A percentile compares a stretch with the other conserved stretches of the same genome.
These are phyloP conservation scores for Cinclus cinclus DNA, from an alignment of 2,113 vertebrate genomes.

Conservation along the genomic window DNA sequence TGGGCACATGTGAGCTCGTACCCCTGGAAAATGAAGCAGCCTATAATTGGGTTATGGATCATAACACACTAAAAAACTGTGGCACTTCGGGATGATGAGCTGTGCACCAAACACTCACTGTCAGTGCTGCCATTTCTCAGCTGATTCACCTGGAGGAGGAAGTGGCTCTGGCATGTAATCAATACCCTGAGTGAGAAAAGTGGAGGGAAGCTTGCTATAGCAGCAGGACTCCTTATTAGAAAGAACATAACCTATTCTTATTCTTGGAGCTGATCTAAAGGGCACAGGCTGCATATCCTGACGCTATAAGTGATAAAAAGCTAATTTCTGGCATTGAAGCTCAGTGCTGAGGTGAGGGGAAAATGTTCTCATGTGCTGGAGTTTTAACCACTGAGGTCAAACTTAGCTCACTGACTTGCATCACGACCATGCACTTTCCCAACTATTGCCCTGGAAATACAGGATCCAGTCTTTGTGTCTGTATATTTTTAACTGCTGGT, in stretches of 20 bases:
- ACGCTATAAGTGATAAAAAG: background rate
- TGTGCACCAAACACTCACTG: background rate
- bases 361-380: background rate
- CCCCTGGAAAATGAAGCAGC: background rate
- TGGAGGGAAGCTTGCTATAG: constrained; percentile 1
- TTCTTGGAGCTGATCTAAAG: constrained; percentile 49
- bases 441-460: background rate
- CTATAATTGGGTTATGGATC: constrained; percentile 48
- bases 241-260: background rate
- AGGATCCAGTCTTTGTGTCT: background rate
- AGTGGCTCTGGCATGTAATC: constrained; percentile 70
- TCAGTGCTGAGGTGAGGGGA: background rate
- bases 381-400: background rate
- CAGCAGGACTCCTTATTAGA: constrained; percentile 54
- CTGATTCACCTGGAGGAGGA: background rate
- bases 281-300: constrained; percentile 14
- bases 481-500: background rate
- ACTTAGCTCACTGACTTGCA: background rate
- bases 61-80: constrained; percentile 31
- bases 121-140: constrained; percentile 68
- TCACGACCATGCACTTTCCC: rapidly evolving
- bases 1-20: background rate
- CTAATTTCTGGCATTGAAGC: background rate
- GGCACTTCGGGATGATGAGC: constrained; percentile 8
- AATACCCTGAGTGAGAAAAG: constrained; percentile 31